These are phyloP conservation scores for Ivindomyrus marchei DNA, from an alignment of 2,113 vertebrate species.

Conservation along the genomic window DNA sequence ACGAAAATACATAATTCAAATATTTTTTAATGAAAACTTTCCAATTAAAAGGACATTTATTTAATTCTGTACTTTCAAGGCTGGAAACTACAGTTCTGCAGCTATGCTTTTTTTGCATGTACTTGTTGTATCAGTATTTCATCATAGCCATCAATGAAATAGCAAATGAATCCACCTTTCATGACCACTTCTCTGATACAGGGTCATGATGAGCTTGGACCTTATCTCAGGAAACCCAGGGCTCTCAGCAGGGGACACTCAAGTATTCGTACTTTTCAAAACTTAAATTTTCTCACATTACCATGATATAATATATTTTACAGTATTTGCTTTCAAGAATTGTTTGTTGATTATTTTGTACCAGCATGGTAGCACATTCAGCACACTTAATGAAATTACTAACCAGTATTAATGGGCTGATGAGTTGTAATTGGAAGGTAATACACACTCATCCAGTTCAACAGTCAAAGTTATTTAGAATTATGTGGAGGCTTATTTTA, in stretches of 20 bases:
- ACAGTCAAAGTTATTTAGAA: neutral
- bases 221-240: neutral
- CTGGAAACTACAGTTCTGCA: neutral
- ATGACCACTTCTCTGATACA: neutral
- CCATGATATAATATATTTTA: neutral
- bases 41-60: neutral
- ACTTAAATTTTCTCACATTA: neutral
- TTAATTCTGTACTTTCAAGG: neutral
- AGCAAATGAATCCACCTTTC: neutral
- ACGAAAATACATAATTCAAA: neutral
- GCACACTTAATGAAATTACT: neutral
- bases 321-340: neutral
- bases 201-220: neutral
- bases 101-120: neutral
- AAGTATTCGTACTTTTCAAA: neutral
- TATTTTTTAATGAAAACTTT: neutral
- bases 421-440: neutral
- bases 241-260: neutral
- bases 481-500: neutral
- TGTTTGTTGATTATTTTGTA: neutral
- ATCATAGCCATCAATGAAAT: neutral
- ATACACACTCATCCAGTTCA: neutral
- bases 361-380: neutral
- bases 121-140: neutral
- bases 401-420: neutral